Percentiles rank a stretch among this genome's conserved stretches.
phyloP scores from a whole-genome alignment of 2,888 invertebrate species.

The Drosophila fungiperda region DNA sequence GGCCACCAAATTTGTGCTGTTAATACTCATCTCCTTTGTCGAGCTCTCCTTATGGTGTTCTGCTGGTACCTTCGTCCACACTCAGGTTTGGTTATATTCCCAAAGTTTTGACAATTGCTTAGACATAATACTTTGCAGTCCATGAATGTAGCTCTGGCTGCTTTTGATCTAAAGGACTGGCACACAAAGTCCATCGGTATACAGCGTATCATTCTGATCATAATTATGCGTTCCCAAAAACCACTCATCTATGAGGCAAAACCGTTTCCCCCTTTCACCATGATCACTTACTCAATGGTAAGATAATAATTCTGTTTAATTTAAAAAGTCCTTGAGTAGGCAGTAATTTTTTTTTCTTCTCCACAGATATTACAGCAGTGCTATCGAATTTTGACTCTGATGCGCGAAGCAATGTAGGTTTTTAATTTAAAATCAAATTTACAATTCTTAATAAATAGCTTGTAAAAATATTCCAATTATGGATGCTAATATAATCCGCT shows the following conservation, averaged over 20 bases:
- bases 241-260: conserved; percentile 73
- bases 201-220: conserved; percentile 71
- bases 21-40: conserved; percentile 68
- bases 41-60: conserved; percentile 82
- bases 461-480: conserved; percentile 20
- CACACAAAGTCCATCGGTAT: conserved; percentile 56
- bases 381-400: conserved; percentile 65
- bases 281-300: conserved; percentile 79
- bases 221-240: conserved; percentile 78
- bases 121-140: conserved; percentile 60
- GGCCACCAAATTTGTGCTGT: conserved; percentile 75
- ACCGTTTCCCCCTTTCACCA: conserved; percentile 75
- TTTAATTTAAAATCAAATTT: not conserved
- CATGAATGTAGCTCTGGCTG: conserved; percentile 75
- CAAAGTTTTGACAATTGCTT: not conserved
- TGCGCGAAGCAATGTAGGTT: conserved; percentile 65
- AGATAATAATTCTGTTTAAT: conserved; percentile 11
- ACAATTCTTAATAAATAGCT: not conserved
- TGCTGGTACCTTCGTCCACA: conserved; percentile 71
- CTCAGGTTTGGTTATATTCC: conserved; percentile 59
- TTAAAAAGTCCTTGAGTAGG: not conserved
- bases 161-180: conserved; percentile 76
- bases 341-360: conserved; percentile 17
- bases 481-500: not conserved
- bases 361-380: conserved; percentile 75